Conservation (phyloP, 2,113 vertebrate species). For the Ochotona curzoniae region DNA sequence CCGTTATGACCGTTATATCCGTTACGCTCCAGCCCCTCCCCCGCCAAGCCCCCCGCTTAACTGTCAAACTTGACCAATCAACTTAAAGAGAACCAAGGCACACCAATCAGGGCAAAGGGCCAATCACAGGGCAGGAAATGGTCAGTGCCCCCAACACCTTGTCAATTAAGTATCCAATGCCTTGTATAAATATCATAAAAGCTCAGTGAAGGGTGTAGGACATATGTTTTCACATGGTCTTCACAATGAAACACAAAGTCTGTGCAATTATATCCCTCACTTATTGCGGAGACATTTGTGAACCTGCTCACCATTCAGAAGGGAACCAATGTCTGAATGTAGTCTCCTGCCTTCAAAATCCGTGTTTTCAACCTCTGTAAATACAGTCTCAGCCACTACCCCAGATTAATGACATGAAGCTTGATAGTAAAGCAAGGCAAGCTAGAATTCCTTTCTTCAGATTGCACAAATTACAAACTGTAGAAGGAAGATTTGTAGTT, state of each 20-base stretch:
- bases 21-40: too few relatives aligned
- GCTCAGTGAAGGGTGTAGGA: neutral
- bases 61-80: too few relatives aligned
- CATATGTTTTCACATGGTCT: neutral
- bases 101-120: too few relatives aligned
- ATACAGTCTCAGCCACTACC: neutral
- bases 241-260: neutral
- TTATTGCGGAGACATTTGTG: neutral
- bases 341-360: neutral
- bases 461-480: too few relatives aligned
- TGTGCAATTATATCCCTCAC: neutral
- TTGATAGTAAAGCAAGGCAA: neutral
- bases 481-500: too few relatives aligned
- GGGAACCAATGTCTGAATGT: neutral
- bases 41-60: too few relatives aligned
- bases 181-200: neutral
- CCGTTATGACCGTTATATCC: too few relatives aligned
- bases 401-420: neutral
- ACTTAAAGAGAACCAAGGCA: too few relatives aligned
- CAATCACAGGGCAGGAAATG: too few relatives aligned
- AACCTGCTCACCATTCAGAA: neutral
- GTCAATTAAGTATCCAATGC: neutral
- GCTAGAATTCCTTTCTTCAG: too few relatives aligned
- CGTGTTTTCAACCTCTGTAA: neutral
- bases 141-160: too few relatives aligned